Base-by-base conservation (phyloP, 1,140 invertebrate genomes). In the Zaprionus ghesquierei region DNA sequence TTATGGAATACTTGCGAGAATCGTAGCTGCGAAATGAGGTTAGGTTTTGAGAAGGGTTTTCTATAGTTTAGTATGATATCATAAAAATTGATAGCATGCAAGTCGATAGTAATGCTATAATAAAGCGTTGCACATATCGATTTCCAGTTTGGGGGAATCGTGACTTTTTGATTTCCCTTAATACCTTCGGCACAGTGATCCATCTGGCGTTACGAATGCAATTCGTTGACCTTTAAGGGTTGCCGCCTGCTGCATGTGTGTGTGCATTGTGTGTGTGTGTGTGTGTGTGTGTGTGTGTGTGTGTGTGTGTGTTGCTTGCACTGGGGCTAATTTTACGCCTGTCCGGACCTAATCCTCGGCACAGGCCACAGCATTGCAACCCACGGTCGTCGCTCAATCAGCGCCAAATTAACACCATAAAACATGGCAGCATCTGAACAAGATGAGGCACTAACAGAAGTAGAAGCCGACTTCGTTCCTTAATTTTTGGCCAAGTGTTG, bases 401-500 rank as follows among this genome's bases (percentile, higher is more conserved):
- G 81, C 81, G 81, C 81, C 74, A 85, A 86, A 85, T 86, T 85
- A 85, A 85, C 81, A 85, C 81, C 82, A 85, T 85, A 72, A 84
- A 84, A 84, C 33, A 73, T 76, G 59, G 65, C 71, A 74, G 66
- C 59, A 63, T 53, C 31, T 25, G 13, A 68, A 41, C 20, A 4
- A 49, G 18, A 4, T 22, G 49, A 8, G 25, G 49, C 0, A 25
- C 12, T 1, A 50, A 12, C 18, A n/a, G 46, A 6, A 15, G 41
- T 51, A 61, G 31, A 27, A 33, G 25, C 4, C 63, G 61, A 68
- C 65, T 59, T 61, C 49, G 46, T 70, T 23, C 71, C 18, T 23
- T 51, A 53, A 50, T 64, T 64, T 56, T 41, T 61, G 29, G 46
- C 18, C 41, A 59, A 59, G 23, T 59, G n/a, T 59, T 27, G 13